These are phyloP conservation scores for Euglossa dilemma DNA, from an alignment of 1,140 invertebrate species.

Conservation along the genomic window DNA sequence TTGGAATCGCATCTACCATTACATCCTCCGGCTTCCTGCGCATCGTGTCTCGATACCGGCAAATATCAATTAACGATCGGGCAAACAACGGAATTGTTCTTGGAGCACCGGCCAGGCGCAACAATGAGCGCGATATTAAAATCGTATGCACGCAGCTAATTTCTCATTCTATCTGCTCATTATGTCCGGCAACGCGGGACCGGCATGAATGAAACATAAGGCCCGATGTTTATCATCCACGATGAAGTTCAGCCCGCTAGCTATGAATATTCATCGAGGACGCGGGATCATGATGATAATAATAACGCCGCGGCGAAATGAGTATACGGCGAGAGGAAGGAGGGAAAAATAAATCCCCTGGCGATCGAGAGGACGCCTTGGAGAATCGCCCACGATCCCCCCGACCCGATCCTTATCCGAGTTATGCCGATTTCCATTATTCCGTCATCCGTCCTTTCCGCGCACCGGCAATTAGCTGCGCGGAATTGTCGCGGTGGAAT, in stretches of 20 bases:
- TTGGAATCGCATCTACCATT: no score
- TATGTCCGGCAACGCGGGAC: conserved; percentile 29
- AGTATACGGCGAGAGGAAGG: background rate
- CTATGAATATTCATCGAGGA: conserved; percentile 67
- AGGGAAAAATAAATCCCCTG: background rate
- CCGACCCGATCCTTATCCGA: conserved; percentile 1
- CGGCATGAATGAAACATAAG: conserved; percentile 45
- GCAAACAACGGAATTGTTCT: background rate
- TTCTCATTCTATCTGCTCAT: conserved; percentile 11
- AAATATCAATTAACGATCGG: background rate
- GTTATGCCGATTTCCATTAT: conserved; percentile 28
- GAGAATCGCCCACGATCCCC: conserved; percentile 33
- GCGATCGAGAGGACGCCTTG: conserved; percentile 31
- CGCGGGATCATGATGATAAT: conserved; percentile 47
- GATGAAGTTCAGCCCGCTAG: conserved; percentile 38
- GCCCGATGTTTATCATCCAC: conserved; percentile 45
- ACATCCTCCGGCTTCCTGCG: no score
- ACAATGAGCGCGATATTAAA: conserved; percentile 14
- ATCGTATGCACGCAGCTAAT: conserved; percentile 9
- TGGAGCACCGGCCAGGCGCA: background rate
- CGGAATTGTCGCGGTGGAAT: background rate
- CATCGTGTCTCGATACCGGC: no score
- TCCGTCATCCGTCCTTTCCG: background rate
- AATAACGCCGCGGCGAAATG: conserved; percentile 10
- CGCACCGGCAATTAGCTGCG: background rate